phyloP scores from a whole-genome alignment of 1,140 invertebrate species.

The Drosophila pallidifrons region DNA sequence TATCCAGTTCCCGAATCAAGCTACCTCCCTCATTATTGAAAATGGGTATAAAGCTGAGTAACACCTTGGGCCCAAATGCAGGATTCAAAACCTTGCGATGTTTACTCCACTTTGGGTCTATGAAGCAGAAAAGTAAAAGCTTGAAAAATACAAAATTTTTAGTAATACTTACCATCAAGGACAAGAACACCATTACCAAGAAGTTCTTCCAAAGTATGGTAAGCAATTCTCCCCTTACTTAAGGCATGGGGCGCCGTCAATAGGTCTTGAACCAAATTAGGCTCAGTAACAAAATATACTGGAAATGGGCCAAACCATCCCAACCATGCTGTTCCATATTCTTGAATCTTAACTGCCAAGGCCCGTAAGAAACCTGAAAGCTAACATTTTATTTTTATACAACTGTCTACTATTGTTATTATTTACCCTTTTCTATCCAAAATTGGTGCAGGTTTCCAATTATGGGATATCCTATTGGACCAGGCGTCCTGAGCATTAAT shows the following conservation, averaged over 20 bases:
- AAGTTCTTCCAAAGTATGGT: constrained; percentile 19
- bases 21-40: constrained; percentile 57
- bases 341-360: constrained; percentile 17
- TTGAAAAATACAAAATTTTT: too few species aligned
- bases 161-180: constrained; percentile 41
- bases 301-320: constrained; percentile 60
- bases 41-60: constrained; percentile 64
- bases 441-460: constrained; percentile 45
- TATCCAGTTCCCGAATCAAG: constrained; percentile 45
- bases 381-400: not conserved
- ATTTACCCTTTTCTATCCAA: constrained; percentile 28
- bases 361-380: constrained; percentile 25
- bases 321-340: constrained; percentile 48
- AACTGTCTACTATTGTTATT: not conserved
- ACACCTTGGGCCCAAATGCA: constrained; percentile 53
- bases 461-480: constrained; percentile 63
- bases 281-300: constrained; percentile 50
- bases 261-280: constrained; percentile 48
- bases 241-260: constrained; percentile 50
- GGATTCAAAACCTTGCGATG: constrained; percentile 62
- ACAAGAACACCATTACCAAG: constrained; percentile 52
- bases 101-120: constrained; percentile 57
- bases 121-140: too few species aligned
- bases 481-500: constrained; percentile 56
- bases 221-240: constrained; percentile 36